Percentiles rank a stretch among this genome's conserved stretches.
Conservation (phyloP, 2,888 invertebrate genomes). For the Trichopria drosophilae region DNA sequence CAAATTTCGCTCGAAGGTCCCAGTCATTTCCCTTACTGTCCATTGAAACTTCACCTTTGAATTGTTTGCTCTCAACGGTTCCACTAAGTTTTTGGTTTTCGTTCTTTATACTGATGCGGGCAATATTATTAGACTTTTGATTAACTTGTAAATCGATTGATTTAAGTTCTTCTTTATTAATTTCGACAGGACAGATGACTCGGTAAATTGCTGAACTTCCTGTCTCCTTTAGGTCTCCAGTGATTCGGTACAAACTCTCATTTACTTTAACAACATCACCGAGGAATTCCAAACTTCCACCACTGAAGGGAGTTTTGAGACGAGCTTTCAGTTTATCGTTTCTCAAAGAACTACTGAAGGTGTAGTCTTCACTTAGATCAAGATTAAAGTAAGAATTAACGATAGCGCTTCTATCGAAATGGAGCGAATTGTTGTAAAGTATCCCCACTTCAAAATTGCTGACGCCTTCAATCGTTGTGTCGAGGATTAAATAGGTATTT, state of each 20-base stretch:
- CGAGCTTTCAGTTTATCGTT: slow-evolving; percentile 36
- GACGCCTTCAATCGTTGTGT: no score
- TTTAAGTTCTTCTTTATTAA: slow-evolving; percentile 21
- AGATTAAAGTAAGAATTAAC: slow-evolving; percentile 40
- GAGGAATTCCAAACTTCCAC: slow-evolving; percentile 39
- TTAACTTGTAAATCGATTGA: no score
- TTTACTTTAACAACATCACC: slow-evolving; percentile 38
- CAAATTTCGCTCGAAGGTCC: no score
- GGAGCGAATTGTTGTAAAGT: slow-evolving; percentile 42
- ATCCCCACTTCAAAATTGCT: slow-evolving; percentile 47
- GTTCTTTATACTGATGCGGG: no score
- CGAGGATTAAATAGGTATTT: no score
- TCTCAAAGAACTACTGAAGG: slow-evolving; percentile 37
- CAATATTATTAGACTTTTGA: no score
- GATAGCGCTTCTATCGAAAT: slow-evolving; percentile 36
- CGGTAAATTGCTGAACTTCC: slow-evolving; percentile 25
- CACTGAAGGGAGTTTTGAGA: slow-evolving; percentile 37
- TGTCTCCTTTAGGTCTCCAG: slow-evolving; percentile 43
- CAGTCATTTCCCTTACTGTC: no score
- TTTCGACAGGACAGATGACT: slow-evolving; percentile 30
- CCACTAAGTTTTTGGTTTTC: no score
- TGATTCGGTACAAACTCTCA: slow-evolving; percentile 34
- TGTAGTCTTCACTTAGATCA: slow-evolving; percentile 39
- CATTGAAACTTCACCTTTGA: no score
- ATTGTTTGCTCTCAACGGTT: no score